Base-by-base conservation (phyloP, 2,888 invertebrate genomes). In the Drosophila kanekoi region DNA sequence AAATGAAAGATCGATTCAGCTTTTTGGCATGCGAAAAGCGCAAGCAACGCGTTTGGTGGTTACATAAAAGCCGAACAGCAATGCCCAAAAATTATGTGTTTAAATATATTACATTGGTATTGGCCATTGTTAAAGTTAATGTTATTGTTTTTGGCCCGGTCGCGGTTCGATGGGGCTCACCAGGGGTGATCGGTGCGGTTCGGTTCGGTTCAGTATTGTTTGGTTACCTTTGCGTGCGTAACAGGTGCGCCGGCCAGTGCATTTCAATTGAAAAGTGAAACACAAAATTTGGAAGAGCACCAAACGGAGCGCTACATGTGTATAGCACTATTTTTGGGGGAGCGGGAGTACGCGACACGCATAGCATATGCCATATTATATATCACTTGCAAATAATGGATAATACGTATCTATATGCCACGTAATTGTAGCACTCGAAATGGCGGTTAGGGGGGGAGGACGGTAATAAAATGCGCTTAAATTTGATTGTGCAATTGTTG, bases 261-360 rank as follows among this genome's bases (percentile, higher is more conserved):
- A 84, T 84, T 84, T 86, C 81, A 84, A 84, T 86, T 84, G 66
- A 71, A 75, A 72, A 75, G 72, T 67, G 75, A 67, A 75, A 68
- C 67, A 75, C 62, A 28, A 33, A 62, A 57, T 74, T 28, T 66
- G 51, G 58, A 49, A 52, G 47, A 74, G 43, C 48, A 32, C 38
- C 48, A 56, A 65, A 35, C n/a, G n/a, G 18, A 62, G 54, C 18
- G 18, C 45, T 6, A 43, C 38, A 40, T 28, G 40, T 52, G 28
- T 51, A 38, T 3, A 38, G 51, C 28, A 16, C 51, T 20, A 51
- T 14, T 11, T 14, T 37, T 38, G n/a, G 49, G 32, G 47, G 32
- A 3, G 5, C 20, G 38, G 23, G n/a, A 32, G 11, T 57, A 69
- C 68, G 72, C 75, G 72, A 72, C 68, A 76, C 35, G 75, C 72